Evolutionary conservation across 2,888 invertebrate genomes (phyloP).

Genomic region (Dyspetes luteomarginatus): DNA sequence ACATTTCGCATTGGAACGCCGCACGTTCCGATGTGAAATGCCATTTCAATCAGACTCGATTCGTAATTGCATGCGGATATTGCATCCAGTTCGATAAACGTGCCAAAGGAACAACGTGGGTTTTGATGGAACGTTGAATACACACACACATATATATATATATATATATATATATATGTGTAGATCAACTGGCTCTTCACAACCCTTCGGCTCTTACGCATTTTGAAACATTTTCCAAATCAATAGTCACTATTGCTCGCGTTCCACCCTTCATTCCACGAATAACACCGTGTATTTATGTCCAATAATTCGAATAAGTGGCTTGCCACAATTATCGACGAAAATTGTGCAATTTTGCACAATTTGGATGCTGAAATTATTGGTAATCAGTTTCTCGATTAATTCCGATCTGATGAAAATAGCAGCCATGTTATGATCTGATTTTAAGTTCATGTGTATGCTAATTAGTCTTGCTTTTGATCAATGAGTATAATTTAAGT

Average conservation of each 20-base stretch:
- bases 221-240: slow-evolving; percentile 35
- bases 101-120: slow-evolving; percentile 53
- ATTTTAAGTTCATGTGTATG: no score
- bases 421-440: no score
- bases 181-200: not conserved
- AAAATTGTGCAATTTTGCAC: not conserved
- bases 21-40: slow-evolving; percentile 35
- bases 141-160: slow-evolving; percentile 1
- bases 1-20: no score
- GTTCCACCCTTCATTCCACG: slow-evolving; percentile 14
- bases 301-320: slow-evolving; percentile 4
- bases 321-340: not conserved
- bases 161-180: not conserved
- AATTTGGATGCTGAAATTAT: not conserved
- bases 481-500: no score
- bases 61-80: slow-evolving; percentile 61
- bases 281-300: slow-evolving; percentile 18
- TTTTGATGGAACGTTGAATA: slow-evolving; percentile 49
- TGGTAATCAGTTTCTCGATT: not conserved
- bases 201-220: not conserved
- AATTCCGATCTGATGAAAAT: slow-evolving; percentile 78
- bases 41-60: slow-evolving; percentile 46
- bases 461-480: no score
- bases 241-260: not conserved
- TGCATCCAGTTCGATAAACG: slow-evolving; percentile 53